These are phyloP conservation scores for Drosophila nebulosa DNA, from an alignment of 1,140 invertebrate species.

Conservation along the genomic window DNA sequence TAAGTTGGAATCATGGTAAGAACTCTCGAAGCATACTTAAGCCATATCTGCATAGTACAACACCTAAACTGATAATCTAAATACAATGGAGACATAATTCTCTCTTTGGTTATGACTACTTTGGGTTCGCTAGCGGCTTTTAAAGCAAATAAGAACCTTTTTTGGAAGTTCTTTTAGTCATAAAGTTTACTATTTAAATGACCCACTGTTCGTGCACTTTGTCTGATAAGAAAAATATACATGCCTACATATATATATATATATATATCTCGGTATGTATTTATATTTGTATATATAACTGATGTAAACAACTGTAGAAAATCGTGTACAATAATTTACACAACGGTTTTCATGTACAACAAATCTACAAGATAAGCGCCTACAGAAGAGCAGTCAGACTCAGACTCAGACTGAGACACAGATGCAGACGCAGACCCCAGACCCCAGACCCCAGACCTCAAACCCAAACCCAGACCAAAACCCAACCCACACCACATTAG, in stretches of 20 bases:
- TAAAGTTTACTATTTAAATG: neutral
- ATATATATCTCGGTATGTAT: too few relatives aligned
- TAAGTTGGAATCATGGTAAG: too few relatives aligned
- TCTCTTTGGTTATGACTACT: neutral
- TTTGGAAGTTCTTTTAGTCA: neutral
- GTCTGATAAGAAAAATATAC: slow-evolving; percentile 47
- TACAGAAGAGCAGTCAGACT: neutral
- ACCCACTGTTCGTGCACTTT: slow-evolving; percentile 28
- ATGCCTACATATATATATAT: neutral
- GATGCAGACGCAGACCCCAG: neutral
- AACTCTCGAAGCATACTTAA: neutral
- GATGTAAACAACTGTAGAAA: slow-evolving; percentile 22
- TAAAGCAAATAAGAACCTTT: too few relatives aligned
- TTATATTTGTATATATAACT: neutral
- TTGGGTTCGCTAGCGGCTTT: too few relatives aligned
- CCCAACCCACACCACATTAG: slow-evolving; percentile 50
- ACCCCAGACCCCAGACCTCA: neutral
- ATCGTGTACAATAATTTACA: slow-evolving; percentile 55
- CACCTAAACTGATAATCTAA: neutral
- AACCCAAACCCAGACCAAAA: slow-evolving; percentile 2
- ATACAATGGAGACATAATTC: neutral
- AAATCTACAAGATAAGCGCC: neutral
- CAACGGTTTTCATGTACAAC: slow-evolving; percentile 46
- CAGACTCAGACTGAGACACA: neutral
- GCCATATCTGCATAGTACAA: neutral